A percentile compares a stretch with the other conserved stretches of the same genome.
Evolutionary conservation across 2,888 invertebrate genomes (phyloP).

Genomic region (Eurytoma californica): DNA sequence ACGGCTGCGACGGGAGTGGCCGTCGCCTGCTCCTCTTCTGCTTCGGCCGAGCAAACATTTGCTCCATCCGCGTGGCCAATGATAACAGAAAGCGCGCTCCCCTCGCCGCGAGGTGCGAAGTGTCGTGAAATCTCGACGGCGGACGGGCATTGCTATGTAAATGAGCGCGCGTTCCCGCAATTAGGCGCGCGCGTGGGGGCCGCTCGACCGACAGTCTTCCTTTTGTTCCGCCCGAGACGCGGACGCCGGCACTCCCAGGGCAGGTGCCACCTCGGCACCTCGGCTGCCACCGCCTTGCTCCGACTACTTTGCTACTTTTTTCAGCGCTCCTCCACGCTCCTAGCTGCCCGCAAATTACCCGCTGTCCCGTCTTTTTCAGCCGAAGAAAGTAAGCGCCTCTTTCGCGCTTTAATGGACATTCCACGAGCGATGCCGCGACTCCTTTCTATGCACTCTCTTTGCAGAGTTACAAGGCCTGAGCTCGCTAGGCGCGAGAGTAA

Average conservation of each 20-base stretch:
- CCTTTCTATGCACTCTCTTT: neutral
- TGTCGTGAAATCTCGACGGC: slow-evolving; percentile 48
- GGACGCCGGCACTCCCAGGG: slow-evolving; percentile 43
- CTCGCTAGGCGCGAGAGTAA: slow-evolving; percentile 3
- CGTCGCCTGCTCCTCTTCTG: slow-evolving; percentile 25
- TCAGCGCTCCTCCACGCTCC: neutral
- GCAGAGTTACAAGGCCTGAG: neutral
- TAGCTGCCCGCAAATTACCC: neutral
- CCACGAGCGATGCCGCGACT: neutral
- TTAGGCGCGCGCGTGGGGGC: slow-evolving; percentile 35
- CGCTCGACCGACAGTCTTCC: slow-evolving; percentile 26
- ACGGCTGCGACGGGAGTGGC: slow-evolving; percentile 25
- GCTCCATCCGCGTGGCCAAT: slow-evolving; percentile 38
- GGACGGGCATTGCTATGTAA: slow-evolving; percentile 46
- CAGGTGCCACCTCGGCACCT: slow-evolving; percentile 20
- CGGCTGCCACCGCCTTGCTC: slow-evolving; percentile 17
- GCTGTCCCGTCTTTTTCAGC: neutral
- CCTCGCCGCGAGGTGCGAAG: slow-evolving; percentile 46
- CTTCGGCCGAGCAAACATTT: slow-evolving; percentile 41
- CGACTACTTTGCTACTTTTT: slow-evolving; percentile 37
- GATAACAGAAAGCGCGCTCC: slow-evolving; percentile 43
- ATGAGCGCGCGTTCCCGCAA: slow-evolving; percentile 44
- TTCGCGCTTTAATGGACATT: slow-evolving; percentile 15
- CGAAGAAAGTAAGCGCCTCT: slow-evolving; percentile 6
- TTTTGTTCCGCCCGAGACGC: slow-evolving; percentile 29